Base-by-base conservation (phyloP, 2,113 vertebrate species). In the Oncorhynchus tshawytscha region DNA sequence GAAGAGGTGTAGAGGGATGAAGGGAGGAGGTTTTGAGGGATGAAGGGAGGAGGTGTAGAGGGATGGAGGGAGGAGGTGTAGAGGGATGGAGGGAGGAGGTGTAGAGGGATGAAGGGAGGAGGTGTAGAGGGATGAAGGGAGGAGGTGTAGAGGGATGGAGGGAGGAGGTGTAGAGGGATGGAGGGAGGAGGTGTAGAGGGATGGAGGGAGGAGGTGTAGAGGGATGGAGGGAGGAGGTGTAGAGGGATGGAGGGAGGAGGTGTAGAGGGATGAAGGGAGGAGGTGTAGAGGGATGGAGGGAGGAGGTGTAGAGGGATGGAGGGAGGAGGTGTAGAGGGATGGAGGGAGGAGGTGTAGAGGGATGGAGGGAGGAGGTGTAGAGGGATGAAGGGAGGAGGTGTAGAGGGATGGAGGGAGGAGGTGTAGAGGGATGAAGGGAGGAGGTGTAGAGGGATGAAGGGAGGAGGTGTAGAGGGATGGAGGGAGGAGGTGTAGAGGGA, bases 361-460 rank as follows among this genome's bases (percentile, higher is more conserved):
- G 71, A 68, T 73, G 31, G 18, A 60, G 24, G 13, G 45, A 16
- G 62, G 13, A 79, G 39, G 39, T 39, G 39, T 39, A 39, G 39
- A 9, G 39, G 39, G 25, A 25, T 25, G 25, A 1, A 25, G 25
- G 25, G 25, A 25, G 25, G 1, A 25, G 8, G 34, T 5, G 6
- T 59, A 54, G 77, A 54, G 8, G 82, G 71, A 68, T 73, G 31
- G 18, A 60, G 24, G 13, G 39, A 16, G 62, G 15, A 79, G 39
- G 39, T 45, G 39, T 45, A 1, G 39, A 45, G 39, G 39, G 9
- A 8, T 6, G 6, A 75, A 54, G 7, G 82, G 71, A 68, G 39
- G 25, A 25, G 8, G 34, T 6, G 6, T 59, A 54, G 77, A 54
- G 8, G 82, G 71, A 68, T 73, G 31, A 18, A 60, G 24, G 13